Percentiles rank a stretch among this genome's conserved stretches.
Conservation (phyloP, 2,888 invertebrate genomes). For the Nudaria mundana region DNA sequence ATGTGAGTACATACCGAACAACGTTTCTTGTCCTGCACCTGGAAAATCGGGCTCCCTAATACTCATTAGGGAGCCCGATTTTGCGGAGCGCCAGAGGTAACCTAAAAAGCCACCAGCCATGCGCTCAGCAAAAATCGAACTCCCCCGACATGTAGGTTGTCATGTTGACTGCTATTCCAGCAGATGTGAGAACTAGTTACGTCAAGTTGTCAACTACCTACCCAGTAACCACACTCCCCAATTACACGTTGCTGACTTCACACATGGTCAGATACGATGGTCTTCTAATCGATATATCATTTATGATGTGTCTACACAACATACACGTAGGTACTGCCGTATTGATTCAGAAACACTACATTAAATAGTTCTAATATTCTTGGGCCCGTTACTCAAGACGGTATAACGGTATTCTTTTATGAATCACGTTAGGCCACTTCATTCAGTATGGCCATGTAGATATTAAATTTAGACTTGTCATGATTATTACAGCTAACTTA, state of each 20-base stretch:
- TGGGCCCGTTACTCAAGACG: conserved; percentile 25
- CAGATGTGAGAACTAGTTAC: too few relatives aligned
- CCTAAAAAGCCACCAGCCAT: too few relatives aligned
- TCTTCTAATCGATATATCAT: not conserved
- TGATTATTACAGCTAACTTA: not conserved
- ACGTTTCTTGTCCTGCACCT: too few relatives aligned
- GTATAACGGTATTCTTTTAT: conserved; percentile 29
- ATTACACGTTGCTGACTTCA: conserved; percentile 21
- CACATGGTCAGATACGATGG: conserved; percentile 16
- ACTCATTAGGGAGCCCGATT: too few relatives aligned
- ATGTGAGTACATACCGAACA: too few relatives aligned
- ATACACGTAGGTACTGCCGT: not conserved
- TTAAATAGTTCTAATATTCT: conserved; percentile 6
- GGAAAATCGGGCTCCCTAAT: too few relatives aligned
- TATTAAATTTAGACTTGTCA: not conserved
- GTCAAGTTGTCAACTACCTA: too few relatives aligned
- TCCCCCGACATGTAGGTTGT: too few relatives aligned
- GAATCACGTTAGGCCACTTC: conserved; percentile 26
- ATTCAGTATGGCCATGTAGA: conserved; percentile 13
- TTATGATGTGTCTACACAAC: not conserved
- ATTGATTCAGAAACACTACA: not conserved
- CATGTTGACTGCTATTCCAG: too few relatives aligned
- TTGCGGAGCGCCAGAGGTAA: too few relatives aligned
- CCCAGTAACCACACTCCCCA: too few relatives aligned
- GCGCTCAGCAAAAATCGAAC: too few relatives aligned